Evolutionary conservation across 2,797 vertebrate genomes (phyloP).

Genomic region (Cynopterus sphinx): DNA sequence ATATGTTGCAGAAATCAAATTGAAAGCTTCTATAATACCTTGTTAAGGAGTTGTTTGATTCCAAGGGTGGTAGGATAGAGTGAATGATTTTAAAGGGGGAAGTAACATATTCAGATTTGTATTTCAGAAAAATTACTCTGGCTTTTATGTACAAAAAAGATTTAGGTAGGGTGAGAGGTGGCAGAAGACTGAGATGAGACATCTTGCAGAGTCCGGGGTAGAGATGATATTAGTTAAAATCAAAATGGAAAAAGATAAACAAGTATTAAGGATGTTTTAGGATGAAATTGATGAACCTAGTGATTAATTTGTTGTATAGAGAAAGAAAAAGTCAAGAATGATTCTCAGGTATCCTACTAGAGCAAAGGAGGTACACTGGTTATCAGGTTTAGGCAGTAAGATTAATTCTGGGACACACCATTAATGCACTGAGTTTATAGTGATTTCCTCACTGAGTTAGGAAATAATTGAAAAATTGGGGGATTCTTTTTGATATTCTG

Average conservation of each 20-base stretch:
- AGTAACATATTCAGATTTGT: neutral
- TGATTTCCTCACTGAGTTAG: neutral
- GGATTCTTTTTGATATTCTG: neutral
- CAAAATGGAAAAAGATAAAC: neutral
- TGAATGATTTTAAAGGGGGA: neutral
- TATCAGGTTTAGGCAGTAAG: neutral
- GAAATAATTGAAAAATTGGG: neutral
- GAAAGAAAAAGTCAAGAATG: neutral
- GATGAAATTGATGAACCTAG: neutral
- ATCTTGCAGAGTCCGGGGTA: neutral
- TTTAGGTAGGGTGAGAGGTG: neutral
- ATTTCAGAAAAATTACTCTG: neutral
- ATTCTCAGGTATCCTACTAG: neutral
- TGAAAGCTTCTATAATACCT: neutral
- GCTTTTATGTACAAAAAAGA: neutral
- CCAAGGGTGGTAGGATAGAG: neutral
- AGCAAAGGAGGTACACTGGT: neutral
- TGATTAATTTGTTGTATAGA: neutral
- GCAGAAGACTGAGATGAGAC: neutral
- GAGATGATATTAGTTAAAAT: neutral
- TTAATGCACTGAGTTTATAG: neutral
- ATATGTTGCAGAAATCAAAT: neutral
- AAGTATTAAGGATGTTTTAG: neutral
- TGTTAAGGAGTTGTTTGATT: neutral
- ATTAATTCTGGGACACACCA: neutral